phyloP scores from a whole-genome alignment of 2,113 vertebrate genomes.

The Centropus unirufus region DNA sequence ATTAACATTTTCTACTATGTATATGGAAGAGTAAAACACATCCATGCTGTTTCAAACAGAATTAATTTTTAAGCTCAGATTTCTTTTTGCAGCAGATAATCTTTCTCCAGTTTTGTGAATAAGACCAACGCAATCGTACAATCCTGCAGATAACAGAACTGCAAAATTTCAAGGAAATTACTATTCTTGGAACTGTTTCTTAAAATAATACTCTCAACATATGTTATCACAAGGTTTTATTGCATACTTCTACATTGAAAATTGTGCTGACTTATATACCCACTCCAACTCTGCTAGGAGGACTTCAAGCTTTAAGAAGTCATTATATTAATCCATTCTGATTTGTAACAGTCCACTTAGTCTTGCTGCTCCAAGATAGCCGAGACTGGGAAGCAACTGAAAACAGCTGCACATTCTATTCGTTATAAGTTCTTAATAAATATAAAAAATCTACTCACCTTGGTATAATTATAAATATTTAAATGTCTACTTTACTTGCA shows the following conservation, averaged over 20 bases:
- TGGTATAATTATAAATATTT: constrained; percentile 37
- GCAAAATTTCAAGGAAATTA: neutral
- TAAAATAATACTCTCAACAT: neutral
- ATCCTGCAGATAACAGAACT: neutral
- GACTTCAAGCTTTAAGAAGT: neutral
- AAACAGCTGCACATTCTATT: neutral
- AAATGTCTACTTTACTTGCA: neutral
- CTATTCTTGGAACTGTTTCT: neutral
- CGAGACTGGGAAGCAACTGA: neutral
- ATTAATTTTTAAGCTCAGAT: neutral
- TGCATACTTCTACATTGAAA: neutral
- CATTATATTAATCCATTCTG: neutral
- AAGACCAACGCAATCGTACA: neutral
- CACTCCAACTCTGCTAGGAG: neutral
- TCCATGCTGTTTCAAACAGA: neutral
- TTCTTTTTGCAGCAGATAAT: neutral
- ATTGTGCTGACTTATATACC: neutral
- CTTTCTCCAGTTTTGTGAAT: neutral
- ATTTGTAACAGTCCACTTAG: neutral
- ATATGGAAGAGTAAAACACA: neutral
- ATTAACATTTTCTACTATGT: neutral
- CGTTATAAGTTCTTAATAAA: constrained; percentile 10
- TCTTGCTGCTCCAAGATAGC: neutral
- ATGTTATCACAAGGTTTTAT: neutral
- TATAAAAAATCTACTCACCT: constrained; percentile 20